These are phyloP conservation scores for Meloidogyne floridensis DNA, from an alignment of 1,140 invertebrate species.

Conservation along the genomic window DNA sequence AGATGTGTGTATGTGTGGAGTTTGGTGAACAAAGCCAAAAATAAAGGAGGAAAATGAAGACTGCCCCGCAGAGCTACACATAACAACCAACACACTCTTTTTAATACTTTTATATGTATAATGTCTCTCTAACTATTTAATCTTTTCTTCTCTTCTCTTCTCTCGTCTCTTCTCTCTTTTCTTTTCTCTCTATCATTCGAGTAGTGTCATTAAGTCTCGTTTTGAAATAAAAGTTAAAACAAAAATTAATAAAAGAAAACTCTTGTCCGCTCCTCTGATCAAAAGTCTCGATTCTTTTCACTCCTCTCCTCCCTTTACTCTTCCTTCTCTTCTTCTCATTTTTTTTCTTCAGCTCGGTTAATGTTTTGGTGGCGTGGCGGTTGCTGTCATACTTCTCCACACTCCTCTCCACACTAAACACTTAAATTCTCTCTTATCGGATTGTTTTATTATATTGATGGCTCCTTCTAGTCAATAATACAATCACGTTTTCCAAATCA, in stretches of 20 bases:
- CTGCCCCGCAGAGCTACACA: background rate
- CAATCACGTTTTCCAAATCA: constrained; percentile 1
- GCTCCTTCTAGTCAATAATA: background rate
- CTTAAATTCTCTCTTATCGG: background rate
- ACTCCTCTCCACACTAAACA: background rate
- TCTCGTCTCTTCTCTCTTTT: too few relatives aligned
- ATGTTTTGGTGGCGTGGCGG: background rate
- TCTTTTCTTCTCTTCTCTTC: too few relatives aligned
- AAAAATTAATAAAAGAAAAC: background rate
- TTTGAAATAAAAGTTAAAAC: background rate
- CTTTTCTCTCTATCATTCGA: background rate
- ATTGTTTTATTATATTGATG: constrained; percentile 5
- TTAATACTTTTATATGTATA: background rate
- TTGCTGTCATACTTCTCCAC: background rate
- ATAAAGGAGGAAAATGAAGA: background rate
- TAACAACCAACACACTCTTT: background rate
- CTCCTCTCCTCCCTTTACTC: background rate
- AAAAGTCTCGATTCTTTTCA: background rate
- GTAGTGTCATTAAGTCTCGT: background rate
- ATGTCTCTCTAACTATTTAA: background rate
- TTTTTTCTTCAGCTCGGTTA: background rate
- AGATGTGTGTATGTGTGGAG: background rate
- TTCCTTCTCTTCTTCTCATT: too few relatives aligned
- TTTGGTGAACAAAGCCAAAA: constrained; percentile 4
- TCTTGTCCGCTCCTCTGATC: background rate